Conservation (phyloP, 2,888 invertebrate genomes). For the Polietes domitor region DNA sequence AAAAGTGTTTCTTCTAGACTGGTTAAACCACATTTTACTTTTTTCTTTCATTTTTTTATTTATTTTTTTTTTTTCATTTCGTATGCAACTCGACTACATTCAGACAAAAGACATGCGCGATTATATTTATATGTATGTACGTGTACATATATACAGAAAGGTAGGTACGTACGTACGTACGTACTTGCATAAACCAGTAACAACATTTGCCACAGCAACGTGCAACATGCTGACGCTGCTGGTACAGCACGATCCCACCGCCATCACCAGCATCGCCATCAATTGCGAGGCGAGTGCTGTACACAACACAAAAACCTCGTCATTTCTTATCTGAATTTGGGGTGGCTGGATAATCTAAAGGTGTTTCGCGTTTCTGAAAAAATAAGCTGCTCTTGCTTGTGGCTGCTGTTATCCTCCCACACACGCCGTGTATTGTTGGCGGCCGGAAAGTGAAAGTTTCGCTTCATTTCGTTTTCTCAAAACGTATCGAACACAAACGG, state of each 20-base stretch:
- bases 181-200: not conserved
- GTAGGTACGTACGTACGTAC: not conserved
- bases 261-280: not conserved
- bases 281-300: too few relatives aligned
- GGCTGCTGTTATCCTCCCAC: too few relatives aligned
- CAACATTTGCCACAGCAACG: not conserved
- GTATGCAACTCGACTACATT: not conserved
- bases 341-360: too few relatives aligned
- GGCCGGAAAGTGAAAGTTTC: too few relatives aligned
- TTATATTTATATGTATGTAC: not conserved
- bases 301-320: not conserved
- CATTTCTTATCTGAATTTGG: too few relatives aligned
- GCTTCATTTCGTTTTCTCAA: too few relatives aligned
- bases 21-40: slow-evolving; percentile 65
- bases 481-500: too few relatives aligned
- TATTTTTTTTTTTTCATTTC: not conserved
- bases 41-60: not conserved
- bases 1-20: slow-evolving; percentile 56
- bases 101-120: not conserved
- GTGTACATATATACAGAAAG: not conserved
- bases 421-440: too few relatives aligned
- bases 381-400: too few relatives aligned
- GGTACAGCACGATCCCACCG: not conserved
- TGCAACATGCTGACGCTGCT: not conserved
- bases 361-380: too few relatives aligned